Evolutionary conservation across 2,113 vertebrate genomes (phyloP), one percentile per base, ranked within the genome.

Genomic region (Ptilonorhynchus violaceus): DNA sequence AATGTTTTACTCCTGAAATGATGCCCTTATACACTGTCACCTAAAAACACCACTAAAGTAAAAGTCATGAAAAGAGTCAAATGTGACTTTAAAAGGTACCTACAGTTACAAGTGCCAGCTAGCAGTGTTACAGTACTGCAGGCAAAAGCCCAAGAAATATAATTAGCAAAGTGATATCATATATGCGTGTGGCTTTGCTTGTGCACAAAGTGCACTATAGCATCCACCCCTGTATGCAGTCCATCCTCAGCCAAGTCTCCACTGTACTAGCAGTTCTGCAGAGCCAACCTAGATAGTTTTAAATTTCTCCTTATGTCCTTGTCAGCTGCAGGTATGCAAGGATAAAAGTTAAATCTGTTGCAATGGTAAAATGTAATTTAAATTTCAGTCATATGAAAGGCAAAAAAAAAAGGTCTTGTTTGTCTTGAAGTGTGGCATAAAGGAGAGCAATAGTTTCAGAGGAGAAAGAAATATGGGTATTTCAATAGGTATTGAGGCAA

Each of bases 161-260:
- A 33, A 13, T 60, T 44, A 64, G 2, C 66, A 64, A 35, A 62
- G 8, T 41, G 39, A 37, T 30, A 60, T 3, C 3, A 24, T 28
- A 7, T 25, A 9, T 5, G 3, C 11, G 14, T 15, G 9, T 28
- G 23, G 16, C 10, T 89, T 42, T 58, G 8, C 15, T 23, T 2
- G 4, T 31, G 20, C 41, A 35, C 7, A 22, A 41, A 53, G 23
- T 37, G 15, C 25, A 53, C 41, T 13, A 6, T 62, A 69, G 7
- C 31, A 42, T 35, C n/a, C 39, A 44, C 0, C 0, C 11, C 58
- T 44, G 7, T n/a, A 5, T 28, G 30, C 59, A 75, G 22, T 4
- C 16, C 21, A 15, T 19, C 41, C 46, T 41, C 66, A 73, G n/a
- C 8, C 22, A 62, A 44, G 24, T 62, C 46, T 66, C 31, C n/a